phyloP scores from a whole-genome alignment of 2,888 invertebrate genomes.

The Boloria euphrosyne region DNA sequence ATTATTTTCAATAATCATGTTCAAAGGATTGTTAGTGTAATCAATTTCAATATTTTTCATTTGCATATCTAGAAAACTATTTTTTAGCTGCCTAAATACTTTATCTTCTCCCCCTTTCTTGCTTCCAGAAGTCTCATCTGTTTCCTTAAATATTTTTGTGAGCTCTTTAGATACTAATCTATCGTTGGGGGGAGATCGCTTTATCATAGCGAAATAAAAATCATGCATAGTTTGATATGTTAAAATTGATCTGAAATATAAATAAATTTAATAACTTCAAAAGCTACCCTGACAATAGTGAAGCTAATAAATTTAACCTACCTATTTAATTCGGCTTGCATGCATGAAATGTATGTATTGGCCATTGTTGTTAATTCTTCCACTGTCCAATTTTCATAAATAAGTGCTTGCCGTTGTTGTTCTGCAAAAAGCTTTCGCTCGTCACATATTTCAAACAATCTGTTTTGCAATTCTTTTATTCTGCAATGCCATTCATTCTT shows the following conservation, averaged over 20 bases:
- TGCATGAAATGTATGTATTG: constrained; percentile 80
- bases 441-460: constrained; percentile 82
- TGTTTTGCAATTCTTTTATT: constrained; percentile 74
- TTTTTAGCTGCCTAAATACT: constrained; percentile 61
- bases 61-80: constrained; percentile 64
- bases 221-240: constrained; percentile 75
- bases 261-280: too few relatives aligned
- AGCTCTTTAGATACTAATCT: constrained; percentile 66
- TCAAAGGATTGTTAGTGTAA: constrained; percentile 71
- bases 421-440: constrained; percentile 79
- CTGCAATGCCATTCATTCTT: constrained; percentile 85
- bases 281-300: background rate
- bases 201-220: constrained; percentile 71
- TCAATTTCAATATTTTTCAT: constrained; percentile 65
- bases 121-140: constrained; percentile 60
- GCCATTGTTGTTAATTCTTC: constrained; percentile 78
- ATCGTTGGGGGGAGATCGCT: constrained; percentile 61
- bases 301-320: constrained; percentile 44
- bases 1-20: constrained; percentile 68
- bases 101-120: constrained; percentile 69
- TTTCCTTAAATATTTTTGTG: constrained; percentile 61
- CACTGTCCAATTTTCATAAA: constrained; percentile 82
- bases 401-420: constrained; percentile 74
- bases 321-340: constrained; percentile 85
- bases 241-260: constrained; percentile 60